Evolutionary conservation across 2,113 vertebrate genomes (phyloP).

Genomic region (Bufo gargarizans): DNA sequence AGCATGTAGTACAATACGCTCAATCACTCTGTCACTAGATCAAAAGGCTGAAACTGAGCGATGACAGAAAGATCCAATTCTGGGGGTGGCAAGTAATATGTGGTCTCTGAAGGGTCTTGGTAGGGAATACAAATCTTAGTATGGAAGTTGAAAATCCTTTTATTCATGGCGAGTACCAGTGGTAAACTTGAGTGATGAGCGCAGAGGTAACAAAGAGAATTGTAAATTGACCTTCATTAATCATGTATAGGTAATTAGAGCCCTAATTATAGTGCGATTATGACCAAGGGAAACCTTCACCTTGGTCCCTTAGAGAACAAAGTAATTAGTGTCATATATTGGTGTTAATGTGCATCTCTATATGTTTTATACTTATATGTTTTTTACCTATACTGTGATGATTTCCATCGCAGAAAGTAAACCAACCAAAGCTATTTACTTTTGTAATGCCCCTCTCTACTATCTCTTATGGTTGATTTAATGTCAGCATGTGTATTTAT

Average conservation of each 20-base stretch:
- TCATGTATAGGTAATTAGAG: conserved; percentile 54
- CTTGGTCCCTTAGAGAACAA: conserved; percentile 35
- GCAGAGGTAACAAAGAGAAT: conserved; percentile 37
- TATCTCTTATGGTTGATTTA: no score
- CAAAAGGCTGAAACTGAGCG: conserved; percentile 29
- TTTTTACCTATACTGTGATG: background rate
- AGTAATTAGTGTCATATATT: conserved; percentile 39
- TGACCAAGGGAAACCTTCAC: conserved; percentile 39
- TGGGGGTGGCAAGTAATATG: conserved; percentile 44
- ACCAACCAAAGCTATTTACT: no score
- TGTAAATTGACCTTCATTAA: conserved; percentile 54
- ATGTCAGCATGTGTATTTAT: no score
- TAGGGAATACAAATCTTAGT: background rate
- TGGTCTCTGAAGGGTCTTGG: conserved; percentile 6
- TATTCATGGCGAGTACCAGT: conserved; percentile 19
- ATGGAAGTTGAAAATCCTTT: conserved; percentile 21
- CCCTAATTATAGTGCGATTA: conserved; percentile 54
- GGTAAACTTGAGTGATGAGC: conserved; percentile 50
- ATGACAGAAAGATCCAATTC: conserved; percentile 50
- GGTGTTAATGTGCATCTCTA: conserved; percentile 9
- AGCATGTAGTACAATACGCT: conserved; percentile 26
- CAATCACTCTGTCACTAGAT: conserved; percentile 46
- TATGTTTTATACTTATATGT: background rate
- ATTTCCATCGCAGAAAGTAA: background rate
- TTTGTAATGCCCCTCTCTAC: no score